Evolutionary conservation across 2,888 invertebrate species (phyloP).

Genomic region (Rhynchonema sp.): DNA sequence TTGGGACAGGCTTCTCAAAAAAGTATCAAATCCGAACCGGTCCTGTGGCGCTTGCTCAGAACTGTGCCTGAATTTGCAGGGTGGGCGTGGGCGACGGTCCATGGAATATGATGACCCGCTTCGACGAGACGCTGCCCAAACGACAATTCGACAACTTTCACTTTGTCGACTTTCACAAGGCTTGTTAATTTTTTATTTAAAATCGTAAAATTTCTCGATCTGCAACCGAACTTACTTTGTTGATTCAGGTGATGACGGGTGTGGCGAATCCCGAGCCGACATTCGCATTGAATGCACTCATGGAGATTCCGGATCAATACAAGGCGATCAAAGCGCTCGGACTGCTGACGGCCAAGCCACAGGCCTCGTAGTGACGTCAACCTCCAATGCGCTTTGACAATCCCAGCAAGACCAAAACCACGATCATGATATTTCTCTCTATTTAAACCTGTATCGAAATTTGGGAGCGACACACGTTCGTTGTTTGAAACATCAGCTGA

Average conservation of each 20-base stretch:
- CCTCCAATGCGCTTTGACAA: no score
- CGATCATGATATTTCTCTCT: no score
- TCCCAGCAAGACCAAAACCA: no score
- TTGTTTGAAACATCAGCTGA: no score
- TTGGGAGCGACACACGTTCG: no score
- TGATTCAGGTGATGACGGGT: background rate
- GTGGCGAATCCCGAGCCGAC: constrained; percentile 26
- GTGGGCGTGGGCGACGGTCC: constrained; percentile 39
- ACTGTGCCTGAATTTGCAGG: constrained; percentile 13
- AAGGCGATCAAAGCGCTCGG: constrained; percentile 13
- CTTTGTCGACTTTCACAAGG: constrained; percentile 36
- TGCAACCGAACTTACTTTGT: no score
- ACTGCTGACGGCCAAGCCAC: background rate
- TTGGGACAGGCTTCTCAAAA: no score
- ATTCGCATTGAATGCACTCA: constrained; percentile 36
- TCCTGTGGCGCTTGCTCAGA: no score
- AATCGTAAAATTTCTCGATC: no score
- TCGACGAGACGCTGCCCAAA: constrained; percentile 34
- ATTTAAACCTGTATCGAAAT: no score
- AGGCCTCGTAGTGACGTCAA: no score
- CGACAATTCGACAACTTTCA: constrained; percentile 38
- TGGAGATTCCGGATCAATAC: constrained; percentile 38
- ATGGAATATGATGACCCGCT: constrained; percentile 36
- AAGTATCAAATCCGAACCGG: no score
- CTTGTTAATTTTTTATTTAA: constrained; percentile 12